Percentiles rank a stretch among this genome's conserved stretches.
These are phyloP conservation scores for Nineta flava DNA, from an alignment of 2,888 invertebrate genomes.

Conservation along the genomic window DNA sequence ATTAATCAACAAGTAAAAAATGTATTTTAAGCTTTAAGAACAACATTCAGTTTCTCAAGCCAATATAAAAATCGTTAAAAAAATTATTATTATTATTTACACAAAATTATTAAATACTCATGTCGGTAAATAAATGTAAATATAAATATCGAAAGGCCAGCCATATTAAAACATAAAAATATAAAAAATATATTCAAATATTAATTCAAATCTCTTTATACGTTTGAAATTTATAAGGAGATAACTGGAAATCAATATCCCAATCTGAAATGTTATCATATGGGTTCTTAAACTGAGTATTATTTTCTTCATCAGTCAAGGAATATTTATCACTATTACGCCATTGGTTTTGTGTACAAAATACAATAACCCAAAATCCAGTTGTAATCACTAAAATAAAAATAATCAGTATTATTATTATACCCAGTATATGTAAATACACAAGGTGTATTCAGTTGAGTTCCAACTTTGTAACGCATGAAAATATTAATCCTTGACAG, in stretches of 20 bases:
- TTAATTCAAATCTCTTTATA: not conserved
- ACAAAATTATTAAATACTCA: too few species aligned
- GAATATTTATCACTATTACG: not conserved
- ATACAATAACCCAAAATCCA: not conserved
- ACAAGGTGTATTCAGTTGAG: too few species aligned
- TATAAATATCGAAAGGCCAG: too few species aligned
- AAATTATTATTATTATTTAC: too few species aligned
- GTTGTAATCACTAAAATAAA: conserved; percentile 1
- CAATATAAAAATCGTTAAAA: too few species aligned
- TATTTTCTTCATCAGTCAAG: not conserved
- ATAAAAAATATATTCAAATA: not conserved
- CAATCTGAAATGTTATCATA: not conserved
- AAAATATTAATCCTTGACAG: too few species aligned
- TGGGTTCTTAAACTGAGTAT: not conserved
- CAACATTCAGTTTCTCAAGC: too few species aligned
- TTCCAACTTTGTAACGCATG: too few species aligned
- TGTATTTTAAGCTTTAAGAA: too few species aligned
- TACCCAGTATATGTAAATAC: not conserved
- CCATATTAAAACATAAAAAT: too few species aligned
- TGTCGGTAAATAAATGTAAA: too few species aligned
- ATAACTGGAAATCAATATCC: not conserved
- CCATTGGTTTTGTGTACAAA: not conserved
- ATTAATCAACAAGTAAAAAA: too few species aligned
- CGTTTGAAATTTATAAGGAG: not conserved
- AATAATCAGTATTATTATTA: not conserved